Evolutionary conservation across 2,888 invertebrate species (phyloP).

Genomic region (Drosophila prostipennis): DNA sequence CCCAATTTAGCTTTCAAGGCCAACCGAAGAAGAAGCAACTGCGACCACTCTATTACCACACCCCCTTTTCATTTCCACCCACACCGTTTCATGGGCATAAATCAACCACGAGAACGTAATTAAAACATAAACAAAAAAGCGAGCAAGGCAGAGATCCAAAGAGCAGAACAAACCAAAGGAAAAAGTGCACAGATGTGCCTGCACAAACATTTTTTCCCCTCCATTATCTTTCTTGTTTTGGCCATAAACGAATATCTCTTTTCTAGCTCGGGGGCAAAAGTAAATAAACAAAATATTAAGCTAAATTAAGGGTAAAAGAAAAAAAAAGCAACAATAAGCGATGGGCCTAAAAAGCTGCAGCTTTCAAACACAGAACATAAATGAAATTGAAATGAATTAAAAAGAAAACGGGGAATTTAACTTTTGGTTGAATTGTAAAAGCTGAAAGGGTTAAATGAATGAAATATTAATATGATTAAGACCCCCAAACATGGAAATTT

Average conservation of each 20-base stretch:
- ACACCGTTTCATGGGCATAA: constrained; percentile 57
- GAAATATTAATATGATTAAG: constrained; percentile 28
- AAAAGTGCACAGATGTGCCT: constrained; percentile 65
- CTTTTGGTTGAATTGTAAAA: constrained; percentile 34
- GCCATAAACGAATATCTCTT: constrained; percentile 41
- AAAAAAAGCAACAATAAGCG: neutral
- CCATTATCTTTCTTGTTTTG: constrained; percentile 15
- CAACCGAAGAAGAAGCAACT: neutral
- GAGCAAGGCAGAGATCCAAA: constrained; percentile 36
- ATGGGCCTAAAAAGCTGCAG: constrained; percentile 10
- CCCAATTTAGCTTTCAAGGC: constrained; percentile 33
- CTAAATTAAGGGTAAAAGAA: constrained; percentile 33
- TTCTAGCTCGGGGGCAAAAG: constrained; percentile 22
- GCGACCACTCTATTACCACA: neutral
- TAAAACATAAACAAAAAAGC: constrained; percentile 74
- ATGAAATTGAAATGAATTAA: constrained; percentile 16
- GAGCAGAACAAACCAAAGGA: constrained; percentile 41
- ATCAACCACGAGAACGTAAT: constrained; percentile 74
- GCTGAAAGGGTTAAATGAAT: constrained; percentile 36
- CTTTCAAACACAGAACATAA: constrained; percentile 10
- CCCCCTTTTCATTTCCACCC: constrained; percentile 3
- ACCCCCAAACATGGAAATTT: constrained; percentile 42
- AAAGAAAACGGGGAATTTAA: neutral
- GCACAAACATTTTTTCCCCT: constrained; percentile 33
- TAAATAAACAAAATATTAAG: constrained; percentile 28